Percentiles rank a stretch among this genome's conserved stretches.
These are phyloP conservation scores for Coracopsis vasa DNA, from an alignment of 2,113 vertebrate genomes.

Conservation along the genomic window DNA sequence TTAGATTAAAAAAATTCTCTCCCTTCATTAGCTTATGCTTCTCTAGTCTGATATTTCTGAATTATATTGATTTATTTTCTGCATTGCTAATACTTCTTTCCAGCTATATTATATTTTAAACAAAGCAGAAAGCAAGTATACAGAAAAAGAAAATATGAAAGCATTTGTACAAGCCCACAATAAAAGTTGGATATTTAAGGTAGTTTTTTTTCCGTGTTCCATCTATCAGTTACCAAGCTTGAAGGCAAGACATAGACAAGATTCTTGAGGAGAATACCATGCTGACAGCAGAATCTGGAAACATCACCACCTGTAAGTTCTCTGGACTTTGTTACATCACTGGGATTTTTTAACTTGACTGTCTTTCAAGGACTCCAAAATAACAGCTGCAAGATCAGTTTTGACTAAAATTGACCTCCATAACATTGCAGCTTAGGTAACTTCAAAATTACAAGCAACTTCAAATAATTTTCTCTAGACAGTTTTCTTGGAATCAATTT, in stretches of 20 bases:
- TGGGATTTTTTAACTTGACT: not conserved
- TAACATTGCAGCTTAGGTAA: not conserved
- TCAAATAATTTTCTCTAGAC: not conserved
- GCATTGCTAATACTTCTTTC: not conserved
- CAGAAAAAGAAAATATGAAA: not conserved
- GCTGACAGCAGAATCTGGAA: not conserved
- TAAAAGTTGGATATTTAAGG: not conserved
- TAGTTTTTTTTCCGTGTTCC: rapidly evolving
- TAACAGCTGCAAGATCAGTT: not conserved
- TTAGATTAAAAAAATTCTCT: not conserved
- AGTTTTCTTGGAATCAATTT: not conserved
- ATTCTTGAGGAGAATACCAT: not conserved
- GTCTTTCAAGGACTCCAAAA: not conserved
- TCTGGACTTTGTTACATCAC: not conserved
- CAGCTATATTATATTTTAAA: not conserved
- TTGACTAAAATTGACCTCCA: not conserved
- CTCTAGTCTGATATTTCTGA: not conserved
- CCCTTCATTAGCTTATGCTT: not conserved
- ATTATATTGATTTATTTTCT: not conserved
- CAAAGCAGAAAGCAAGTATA: not conserved
- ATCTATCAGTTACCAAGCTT: not conserved
- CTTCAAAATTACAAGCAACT: not conserved
- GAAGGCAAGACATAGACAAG: not conserved
- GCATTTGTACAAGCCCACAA: not conserved
- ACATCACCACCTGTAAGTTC: not conserved